phyloP scores from a whole-genome alignment of 1,140 invertebrate species.

The Maniola jurtina region DNA sequence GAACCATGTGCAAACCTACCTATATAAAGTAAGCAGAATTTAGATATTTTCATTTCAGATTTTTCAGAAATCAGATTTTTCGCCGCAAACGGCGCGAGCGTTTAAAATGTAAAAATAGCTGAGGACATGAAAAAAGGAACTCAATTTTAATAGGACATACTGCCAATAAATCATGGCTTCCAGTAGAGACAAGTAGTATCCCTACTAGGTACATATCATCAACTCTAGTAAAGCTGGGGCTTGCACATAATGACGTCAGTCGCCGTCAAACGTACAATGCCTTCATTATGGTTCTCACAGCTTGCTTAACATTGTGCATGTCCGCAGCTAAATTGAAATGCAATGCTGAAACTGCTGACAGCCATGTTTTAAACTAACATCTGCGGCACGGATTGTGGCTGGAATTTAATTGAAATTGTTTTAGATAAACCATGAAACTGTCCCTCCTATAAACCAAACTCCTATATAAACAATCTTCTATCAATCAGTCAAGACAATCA shows the following conservation, averaged over 20 bases:
- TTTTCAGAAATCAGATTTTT: no score
- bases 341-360: slow-evolving; percentile 18
- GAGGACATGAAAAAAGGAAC: neutral
- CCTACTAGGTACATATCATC: neutral
- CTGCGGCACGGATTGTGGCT: neutral
- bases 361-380: slow-evolving; percentile 15
- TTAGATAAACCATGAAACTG: slow-evolving; percentile 3
- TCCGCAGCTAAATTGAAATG: slow-evolving; percentile 25
- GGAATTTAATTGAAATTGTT: slow-evolving; percentile 10
- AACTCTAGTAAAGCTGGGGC: slow-evolving; percentile 20
- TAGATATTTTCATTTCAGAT: no score
- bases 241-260: slow-evolving; percentile 33
- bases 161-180: slow-evolving; percentile 29
- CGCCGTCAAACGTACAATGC: slow-evolving; percentile 30
- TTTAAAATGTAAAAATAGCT: no score
- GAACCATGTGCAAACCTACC: no score
- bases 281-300: slow-evolving; percentile 35
- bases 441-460: no score
- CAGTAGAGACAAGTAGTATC: slow-evolving; percentile 4
- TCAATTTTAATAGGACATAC: slow-evolving; percentile 4
- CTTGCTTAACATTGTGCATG: slow-evolving; percentile 30
- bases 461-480: no score
- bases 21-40: no score
- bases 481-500: no score
- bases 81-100: no score